Evolutionary conservation across 2,113 vertebrate genomes (phyloP).

Genomic region (Calyptomena viridis): DNA sequence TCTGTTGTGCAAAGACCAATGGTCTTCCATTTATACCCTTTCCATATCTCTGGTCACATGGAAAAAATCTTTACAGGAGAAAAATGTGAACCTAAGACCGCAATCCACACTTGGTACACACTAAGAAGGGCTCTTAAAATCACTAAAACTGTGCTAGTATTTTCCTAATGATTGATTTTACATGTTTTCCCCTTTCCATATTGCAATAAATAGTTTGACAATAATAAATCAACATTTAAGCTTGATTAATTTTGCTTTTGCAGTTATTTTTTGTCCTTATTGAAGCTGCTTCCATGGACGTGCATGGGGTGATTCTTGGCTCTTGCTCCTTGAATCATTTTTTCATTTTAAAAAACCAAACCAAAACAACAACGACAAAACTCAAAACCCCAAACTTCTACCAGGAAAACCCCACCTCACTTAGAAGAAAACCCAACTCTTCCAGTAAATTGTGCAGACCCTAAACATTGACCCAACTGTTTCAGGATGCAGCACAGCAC

Average conservation of each 20-base stretch:
- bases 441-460: neutral
- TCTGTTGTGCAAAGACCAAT: neutral
- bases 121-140: neutral
- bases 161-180: neutral
- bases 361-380: too few relatives aligned
- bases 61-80: neutral
- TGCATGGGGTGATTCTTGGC: neutral
- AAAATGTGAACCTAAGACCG: neutral
- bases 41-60: neutral
- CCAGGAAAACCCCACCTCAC: neutral
- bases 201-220: neutral
- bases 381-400: neutral
- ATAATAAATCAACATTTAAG: neutral
- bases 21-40: neutral
- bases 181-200: neutral
- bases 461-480: neutral
- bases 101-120: neutral
- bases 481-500: fast-evolving
- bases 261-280: neutral
- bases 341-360: neutral
- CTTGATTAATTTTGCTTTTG: neutral
- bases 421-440: neutral
- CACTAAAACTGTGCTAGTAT: neutral
- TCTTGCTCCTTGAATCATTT: neutral
- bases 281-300: neutral